Evolutionary conservation across 2,797 vertebrate genomes (phyloP).

Genomic region (Hydrolagus colliei): DNA sequence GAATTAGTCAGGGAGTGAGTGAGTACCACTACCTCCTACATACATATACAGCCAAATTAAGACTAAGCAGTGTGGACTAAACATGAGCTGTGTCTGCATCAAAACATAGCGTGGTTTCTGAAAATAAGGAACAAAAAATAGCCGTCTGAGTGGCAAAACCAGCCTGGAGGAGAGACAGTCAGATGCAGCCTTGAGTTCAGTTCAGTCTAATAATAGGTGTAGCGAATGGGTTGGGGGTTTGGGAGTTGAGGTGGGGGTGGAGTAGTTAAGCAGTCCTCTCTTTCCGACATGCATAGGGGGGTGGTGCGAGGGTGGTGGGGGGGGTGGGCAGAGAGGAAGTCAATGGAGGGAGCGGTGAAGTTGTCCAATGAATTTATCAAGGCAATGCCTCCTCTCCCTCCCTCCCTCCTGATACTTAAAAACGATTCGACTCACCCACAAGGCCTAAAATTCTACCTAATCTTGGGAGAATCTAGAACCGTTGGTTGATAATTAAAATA

Average conservation of each 20-base stretch:
- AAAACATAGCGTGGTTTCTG: slow-evolving; percentile 3
- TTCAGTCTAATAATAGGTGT: too few species aligned
- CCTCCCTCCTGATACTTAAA: not conserved
- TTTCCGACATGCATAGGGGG: too few species aligned
- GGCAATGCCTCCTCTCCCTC: not conserved
- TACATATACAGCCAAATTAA: slow-evolving; percentile 2
- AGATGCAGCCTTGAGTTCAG: not conserved
- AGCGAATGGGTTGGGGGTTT: too few species aligned
- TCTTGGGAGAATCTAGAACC: too few species aligned
- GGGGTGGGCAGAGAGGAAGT: not conserved
- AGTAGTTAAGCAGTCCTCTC: too few species aligned
- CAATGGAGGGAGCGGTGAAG: not conserved
- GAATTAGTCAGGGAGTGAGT: slow-evolving; percentile 15
- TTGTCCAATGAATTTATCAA: not conserved
- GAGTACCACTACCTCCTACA: slow-evolving; percentile 9
- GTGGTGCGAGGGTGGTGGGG: too few species aligned
- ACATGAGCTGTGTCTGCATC: slow-evolving; percentile 9
- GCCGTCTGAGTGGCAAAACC: not conserved
- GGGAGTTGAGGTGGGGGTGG: too few species aligned
- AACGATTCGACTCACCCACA: too few species aligned
- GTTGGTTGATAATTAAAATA: too few species aligned
- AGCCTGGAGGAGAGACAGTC: not conserved
- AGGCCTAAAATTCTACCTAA: too few species aligned
- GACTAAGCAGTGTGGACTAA: slow-evolving; percentile 9
- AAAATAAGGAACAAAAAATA: not conserved